A percentile compares a stretch with the other conserved stretches of the same genome.
Conservation (phyloP, 1,140 invertebrate genomes). For the Branchinecta lindahli region DNA sequence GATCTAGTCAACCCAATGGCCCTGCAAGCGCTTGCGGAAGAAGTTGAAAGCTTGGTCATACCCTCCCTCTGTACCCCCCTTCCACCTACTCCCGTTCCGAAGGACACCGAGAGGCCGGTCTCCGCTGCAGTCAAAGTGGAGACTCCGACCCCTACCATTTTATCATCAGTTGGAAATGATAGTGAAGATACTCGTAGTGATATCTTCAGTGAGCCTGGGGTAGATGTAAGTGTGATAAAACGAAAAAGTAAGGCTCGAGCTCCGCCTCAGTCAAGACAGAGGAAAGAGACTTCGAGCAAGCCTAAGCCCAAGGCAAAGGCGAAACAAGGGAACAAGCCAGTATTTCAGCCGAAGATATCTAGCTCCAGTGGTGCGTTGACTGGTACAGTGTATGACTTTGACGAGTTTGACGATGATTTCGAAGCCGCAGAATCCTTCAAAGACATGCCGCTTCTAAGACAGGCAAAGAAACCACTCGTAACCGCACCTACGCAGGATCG, state of each 20-base stretch:
- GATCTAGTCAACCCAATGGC: conserved; percentile 2
- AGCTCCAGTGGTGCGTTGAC: conserved; percentile 36
- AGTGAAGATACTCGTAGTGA: conserved; percentile 6
- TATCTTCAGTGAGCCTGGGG: background rate
- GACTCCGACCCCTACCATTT: background rate
- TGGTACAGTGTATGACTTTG: conserved; percentile 71
- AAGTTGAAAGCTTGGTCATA: background rate
- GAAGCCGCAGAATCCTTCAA: conserved; percentile 36
- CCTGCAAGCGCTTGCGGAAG: background rate
- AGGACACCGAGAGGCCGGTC: background rate
- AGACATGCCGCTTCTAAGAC: conserved; percentile 15
- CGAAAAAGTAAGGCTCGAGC: background rate
- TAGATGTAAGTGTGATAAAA: background rate
- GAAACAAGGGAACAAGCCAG: background rate
- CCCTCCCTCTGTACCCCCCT: background rate
- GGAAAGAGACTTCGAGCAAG: background rate
- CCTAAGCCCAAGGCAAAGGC: background rate
- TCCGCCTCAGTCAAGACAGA: background rate
- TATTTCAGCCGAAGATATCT: background rate
- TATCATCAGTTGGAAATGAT: background rate
- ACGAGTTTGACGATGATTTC: conserved; percentile 51
- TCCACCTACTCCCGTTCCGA: background rate
- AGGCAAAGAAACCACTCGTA: background rate
- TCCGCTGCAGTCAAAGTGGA: background rate
- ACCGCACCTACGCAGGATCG: background rate